Evolutionary conservation across 2,888 invertebrate species (phyloP), one percentile per base, ranked within the genome.

Genomic region (Eudemis profundana): DNA sequence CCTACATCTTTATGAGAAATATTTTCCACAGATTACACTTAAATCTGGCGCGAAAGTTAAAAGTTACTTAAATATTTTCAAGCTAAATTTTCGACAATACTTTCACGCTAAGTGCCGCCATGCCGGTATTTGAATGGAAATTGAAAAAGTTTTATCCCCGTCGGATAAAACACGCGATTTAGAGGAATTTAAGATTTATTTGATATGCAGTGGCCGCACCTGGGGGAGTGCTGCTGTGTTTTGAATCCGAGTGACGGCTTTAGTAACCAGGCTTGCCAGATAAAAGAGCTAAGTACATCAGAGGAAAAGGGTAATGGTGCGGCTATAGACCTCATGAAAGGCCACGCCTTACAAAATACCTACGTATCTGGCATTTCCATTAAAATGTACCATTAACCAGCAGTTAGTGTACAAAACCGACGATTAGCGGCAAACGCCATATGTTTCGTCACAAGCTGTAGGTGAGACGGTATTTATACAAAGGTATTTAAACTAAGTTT

Each of bases 81-180:
- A 67, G 61, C 62, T 75, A 77, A 61, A 72, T 74, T 72, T 72
- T 71, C 67, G 71, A 75, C 76, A 78, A 77, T 80, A 80, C 82
- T 82, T 82, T 74, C 71, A 74, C 76, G 79, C 74, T 81, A 80
- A 83, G 78, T 79, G 78, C 76, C 72, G 74, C 74, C 75, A 78
- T 77, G 76, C 76, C 68, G 71, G 75, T 77, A 82, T 87, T 84
- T 83, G 78, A 84, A 87, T 84, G 79, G 79, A 87, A 87, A 88
- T 89, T 86, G 86, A 87, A 88, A 89, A 89, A 87, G 85, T 89
- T 88, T 85, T 74, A 73, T 77, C 77, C 78, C 69, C 59, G 73
- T 69, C 70, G 77, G 78, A 79, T 79, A 82, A 77, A 79, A 83
- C 78, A 83, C 77, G 74, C 73, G 78, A 78, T 82, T 83, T 79